Evolutionary conservation across 2,888 invertebrate species (phyloP).

Genomic region (Leucozona laternaria): DNA sequence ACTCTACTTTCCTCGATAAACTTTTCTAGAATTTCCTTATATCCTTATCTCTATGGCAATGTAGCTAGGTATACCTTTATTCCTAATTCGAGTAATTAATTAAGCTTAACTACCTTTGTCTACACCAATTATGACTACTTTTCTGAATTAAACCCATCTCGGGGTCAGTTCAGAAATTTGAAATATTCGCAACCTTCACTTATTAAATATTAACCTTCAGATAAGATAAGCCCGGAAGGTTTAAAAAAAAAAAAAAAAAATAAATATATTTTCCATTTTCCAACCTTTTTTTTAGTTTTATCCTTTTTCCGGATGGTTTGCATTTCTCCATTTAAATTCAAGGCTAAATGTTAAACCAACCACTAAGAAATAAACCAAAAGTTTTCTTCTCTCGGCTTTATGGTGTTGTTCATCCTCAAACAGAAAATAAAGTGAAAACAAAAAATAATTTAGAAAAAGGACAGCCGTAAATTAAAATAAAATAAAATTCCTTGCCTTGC

Average conservation of each 20-base stretch:
- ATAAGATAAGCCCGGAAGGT: constrained; percentile 13
- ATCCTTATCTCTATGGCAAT: background rate
- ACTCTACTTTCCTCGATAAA: background rate
- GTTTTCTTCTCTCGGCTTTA: constrained; percentile 18
- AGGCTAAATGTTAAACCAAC: constrained; percentile 24
- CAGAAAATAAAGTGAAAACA: background rate
- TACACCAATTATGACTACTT: constrained; percentile 35
- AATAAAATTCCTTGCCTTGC: background rate
- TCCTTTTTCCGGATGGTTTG: constrained; percentile 23
- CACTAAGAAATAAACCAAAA: constrained; percentile 26
- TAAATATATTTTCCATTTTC: constrained; percentile 5
- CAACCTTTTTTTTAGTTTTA: constrained; percentile 4
- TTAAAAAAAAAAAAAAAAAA: background rate
- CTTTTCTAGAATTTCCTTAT: background rate
- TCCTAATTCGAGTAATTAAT: constrained; percentile 17
- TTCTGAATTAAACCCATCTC: constrained; percentile 20
- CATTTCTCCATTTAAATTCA: constrained; percentile 27
- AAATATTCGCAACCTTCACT: constrained; percentile 15
- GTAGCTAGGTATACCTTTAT: background rate
- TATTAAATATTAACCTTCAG: constrained; percentile 31
- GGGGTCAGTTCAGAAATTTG: background rate
- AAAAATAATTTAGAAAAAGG: background rate
- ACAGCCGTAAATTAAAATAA: constrained; percentile 10
- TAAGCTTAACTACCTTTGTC: constrained; percentile 26
- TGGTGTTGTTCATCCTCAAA: constrained; percentile 12